Percentiles rank a stretch among this genome's conserved stretches.
phyloP scores from a whole-genome alignment of 1,140 invertebrate species.

The Lepidotrigona ventralis region DNA sequence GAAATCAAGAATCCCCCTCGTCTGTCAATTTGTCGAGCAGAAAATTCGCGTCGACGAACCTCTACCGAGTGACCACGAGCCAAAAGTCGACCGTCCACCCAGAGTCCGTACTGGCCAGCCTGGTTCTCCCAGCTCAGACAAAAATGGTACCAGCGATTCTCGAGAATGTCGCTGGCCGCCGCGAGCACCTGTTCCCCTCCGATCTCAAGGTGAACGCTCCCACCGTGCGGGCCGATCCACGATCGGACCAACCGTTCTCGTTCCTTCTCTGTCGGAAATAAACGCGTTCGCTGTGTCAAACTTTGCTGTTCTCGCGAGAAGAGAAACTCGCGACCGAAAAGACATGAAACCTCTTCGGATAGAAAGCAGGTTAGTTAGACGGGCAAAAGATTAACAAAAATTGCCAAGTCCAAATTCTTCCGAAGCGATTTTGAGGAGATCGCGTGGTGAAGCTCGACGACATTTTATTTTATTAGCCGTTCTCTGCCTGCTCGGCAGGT shows the following conservation, averaged over 20 bases:
- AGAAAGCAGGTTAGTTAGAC: too few relatives aligned
- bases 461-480: background rate
- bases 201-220: conserved; percentile 81
- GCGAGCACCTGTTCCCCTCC: conserved; percentile 78
- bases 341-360: too few relatives aligned
- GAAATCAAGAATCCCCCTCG: conserved; percentile 32
- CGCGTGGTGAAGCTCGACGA: background rate
- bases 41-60: conserved; percentile 68
- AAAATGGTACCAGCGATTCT: conserved; percentile 84
- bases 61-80: conserved; percentile 78
- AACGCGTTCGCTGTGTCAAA: background rate
- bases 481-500: background rate
- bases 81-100: conserved; percentile 81
- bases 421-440: too few relatives aligned
- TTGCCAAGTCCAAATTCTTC: too few relatives aligned
- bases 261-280: conserved; percentile 80
- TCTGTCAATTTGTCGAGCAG: too few relatives aligned
- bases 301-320: too few relatives aligned
- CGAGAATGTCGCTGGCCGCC: conserved; percentile 76
- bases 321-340: too few relatives aligned
- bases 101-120: conserved; percentile 82
- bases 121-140: conserved; percentile 84
- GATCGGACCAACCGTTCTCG: conserved; percentile 82
- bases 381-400: too few relatives aligned
- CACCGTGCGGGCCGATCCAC: conserved; percentile 82